These are phyloP conservation scores for Slavum lentiscoides DNA, from an alignment of 2,888 invertebrate species.

Conservation along the genomic window DNA sequence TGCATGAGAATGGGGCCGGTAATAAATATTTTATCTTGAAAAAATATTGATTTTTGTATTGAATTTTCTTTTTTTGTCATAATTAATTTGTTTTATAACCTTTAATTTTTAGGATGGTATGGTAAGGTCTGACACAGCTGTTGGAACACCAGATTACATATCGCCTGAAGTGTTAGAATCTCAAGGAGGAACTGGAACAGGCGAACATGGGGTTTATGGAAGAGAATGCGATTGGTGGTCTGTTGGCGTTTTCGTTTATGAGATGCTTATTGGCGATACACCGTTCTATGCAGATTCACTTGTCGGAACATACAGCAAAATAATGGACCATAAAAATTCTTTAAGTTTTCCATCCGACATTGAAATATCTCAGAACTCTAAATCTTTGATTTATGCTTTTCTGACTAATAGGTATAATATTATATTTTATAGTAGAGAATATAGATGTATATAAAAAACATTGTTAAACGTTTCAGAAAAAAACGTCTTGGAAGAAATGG, in stretches of 20 bases:
- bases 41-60: background rate
- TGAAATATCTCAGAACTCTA: slow-evolving; percentile 85
- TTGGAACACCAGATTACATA: slow-evolving; percentile 99
- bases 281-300: slow-evolving; percentile 97
- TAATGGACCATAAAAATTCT: slow-evolving; percentile 98
- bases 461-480: slow-evolving; percentile 60
- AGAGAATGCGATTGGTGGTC: slow-evolving; percentile 99
- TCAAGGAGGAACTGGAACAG: slow-evolving; percentile 87
- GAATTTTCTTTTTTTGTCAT: background rate
- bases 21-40: slow-evolving; percentile 54
- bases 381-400: slow-evolving; percentile 88
- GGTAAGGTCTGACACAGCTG: slow-evolving; percentile 95
- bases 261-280: slow-evolving; percentile 98
- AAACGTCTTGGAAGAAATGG: slow-evolving; percentile 88
- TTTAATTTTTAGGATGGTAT: slow-evolving; percentile 73
- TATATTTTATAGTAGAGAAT: background rate
- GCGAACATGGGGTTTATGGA: slow-evolving; percentile 93
- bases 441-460: slow-evolving; percentile 41
- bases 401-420: slow-evolving; percentile 77
- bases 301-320: slow-evolving; percentile 97
- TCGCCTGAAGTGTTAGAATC: slow-evolving; percentile 97
- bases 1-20: slow-evolving; percentile 96
- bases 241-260: slow-evolving; percentile 97
- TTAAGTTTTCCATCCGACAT: slow-evolving; percentile 93
- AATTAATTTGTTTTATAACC: background rate